Conservation (phyloP, 2,888 invertebrate species). For the Bombylius discolor region DNA sequence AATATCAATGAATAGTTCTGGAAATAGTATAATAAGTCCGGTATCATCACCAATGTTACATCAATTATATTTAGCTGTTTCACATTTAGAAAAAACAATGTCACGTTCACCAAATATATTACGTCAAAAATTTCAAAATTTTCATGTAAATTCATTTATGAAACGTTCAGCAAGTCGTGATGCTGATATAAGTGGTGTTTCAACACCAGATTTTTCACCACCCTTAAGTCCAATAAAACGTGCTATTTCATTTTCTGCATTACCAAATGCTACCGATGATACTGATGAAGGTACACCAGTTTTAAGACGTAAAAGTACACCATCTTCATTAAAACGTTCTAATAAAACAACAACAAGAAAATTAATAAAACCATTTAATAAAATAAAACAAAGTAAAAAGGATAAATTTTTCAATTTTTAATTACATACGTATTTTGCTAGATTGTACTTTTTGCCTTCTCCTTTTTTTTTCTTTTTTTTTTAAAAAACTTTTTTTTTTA, state of each 20-base stretch:
- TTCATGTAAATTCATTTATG: constrained; percentile 3
- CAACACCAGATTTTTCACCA: constrained; percentile 8
- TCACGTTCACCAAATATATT: constrained; percentile 21
- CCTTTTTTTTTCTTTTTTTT: no score
- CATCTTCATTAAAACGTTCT: background rate
- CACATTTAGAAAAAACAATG: constrained; percentile 30
- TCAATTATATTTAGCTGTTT: constrained; percentile 36
- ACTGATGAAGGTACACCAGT: background rate
- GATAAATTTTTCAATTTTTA: no score
- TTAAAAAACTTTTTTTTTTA: no score
- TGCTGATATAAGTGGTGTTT: constrained; percentile 7
- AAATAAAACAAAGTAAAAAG: background rate
- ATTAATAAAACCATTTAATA: background rate
- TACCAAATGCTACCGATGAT: background rate
- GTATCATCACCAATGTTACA: constrained; percentile 41
- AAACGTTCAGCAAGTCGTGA: constrained; percentile 13
- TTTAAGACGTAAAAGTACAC: background rate
- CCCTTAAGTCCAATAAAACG: background rate
- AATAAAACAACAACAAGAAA: no score
- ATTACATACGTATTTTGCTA: no score
- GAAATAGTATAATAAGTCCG: constrained; percentile 23
- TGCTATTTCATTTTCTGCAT: background rate
- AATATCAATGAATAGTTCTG: background rate
- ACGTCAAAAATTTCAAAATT: constrained; percentile 18
- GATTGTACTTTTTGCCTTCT: no score